Evolutionary conservation across 2,797 vertebrate genomes (phyloP).

Genomic region (Sebastes dallii): DNA sequence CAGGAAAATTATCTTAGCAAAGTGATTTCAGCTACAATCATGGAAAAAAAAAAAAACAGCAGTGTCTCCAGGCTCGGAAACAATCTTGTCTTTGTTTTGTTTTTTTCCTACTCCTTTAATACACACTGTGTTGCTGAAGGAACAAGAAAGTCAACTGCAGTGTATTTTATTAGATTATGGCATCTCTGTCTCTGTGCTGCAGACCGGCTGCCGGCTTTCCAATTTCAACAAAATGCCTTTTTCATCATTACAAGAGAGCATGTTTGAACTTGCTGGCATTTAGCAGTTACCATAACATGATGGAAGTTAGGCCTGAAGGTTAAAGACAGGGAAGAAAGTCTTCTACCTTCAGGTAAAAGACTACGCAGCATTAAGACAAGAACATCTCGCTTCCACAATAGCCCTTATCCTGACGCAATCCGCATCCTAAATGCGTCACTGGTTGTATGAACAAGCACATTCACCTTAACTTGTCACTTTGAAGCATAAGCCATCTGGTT

Average conservation of each 20-base stretch:
- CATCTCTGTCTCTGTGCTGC: constrained; percentile 15
- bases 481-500: background rate
- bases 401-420: background rate
- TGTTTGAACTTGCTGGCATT: constrained; percentile 41
- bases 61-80: constrained; percentile 63
- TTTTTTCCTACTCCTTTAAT: constrained; percentile 5
- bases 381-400: background rate
- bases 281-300: constrained; percentile 9
- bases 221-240: constrained; percentile 17
- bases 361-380: background rate
- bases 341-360: background rate
- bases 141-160: constrained; percentile 44
- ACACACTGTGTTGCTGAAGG: constrained; percentile 39
- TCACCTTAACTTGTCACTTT: too few relatives aligned
- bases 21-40: constrained; percentile 58
- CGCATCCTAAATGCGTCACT: background rate
- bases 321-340: constrained; percentile 2
- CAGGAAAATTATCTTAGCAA: constrained; percentile 42
- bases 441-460: too few relatives aligned
- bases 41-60: constrained; percentile 63
- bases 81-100: constrained; percentile 30
- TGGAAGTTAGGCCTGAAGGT: constrained; percentile 18
- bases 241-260: constrained; percentile 39
- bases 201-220: constrained; percentile 47
- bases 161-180: constrained; percentile 66